These are phyloP conservation scores for Melanocharis versteri DNA, from an alignment of 2,113 vertebrate genomes.

Conservation along the genomic window DNA sequence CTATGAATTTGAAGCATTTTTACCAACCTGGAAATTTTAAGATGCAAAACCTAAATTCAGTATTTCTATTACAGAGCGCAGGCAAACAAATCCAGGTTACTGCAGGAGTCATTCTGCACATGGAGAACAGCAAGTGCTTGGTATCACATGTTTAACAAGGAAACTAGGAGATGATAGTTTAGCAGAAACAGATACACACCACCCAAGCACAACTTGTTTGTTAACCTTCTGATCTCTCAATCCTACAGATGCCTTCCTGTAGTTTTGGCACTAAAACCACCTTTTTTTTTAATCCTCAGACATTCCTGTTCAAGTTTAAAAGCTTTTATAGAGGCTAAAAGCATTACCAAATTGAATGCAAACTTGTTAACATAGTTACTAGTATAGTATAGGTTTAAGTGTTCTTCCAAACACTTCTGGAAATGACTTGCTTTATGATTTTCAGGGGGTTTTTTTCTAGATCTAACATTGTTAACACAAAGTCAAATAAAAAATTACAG, in stretches of 20 bases:
- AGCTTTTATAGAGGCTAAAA: background rate
- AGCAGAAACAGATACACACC: background rate
- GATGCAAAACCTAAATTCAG: background rate
- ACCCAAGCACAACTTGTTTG: background rate
- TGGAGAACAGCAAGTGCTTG: background rate
- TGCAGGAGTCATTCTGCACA: background rate
- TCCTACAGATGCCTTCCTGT: background rate
- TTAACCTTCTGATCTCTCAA: background rate
- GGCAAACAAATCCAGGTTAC: background rate
- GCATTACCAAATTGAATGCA: background rate
- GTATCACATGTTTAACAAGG: background rate
- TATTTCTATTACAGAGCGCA: background rate
- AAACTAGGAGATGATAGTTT: background rate
- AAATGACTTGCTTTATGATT: background rate
- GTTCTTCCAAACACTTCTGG: background rate
- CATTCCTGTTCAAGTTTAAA: background rate
- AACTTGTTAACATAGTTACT: background rate
- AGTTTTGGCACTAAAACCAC: background rate
- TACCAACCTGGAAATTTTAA: background rate
- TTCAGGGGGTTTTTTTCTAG: background rate
- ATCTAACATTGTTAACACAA: background rate
- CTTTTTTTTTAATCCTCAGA: background rate
- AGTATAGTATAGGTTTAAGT: background rate
- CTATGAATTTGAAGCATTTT: background rate
- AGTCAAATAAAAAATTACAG: background rate